phyloP scores from a whole-genome alignment of 2,113 vertebrate genomes.

The Daubentonia madagascariensis region DNA sequence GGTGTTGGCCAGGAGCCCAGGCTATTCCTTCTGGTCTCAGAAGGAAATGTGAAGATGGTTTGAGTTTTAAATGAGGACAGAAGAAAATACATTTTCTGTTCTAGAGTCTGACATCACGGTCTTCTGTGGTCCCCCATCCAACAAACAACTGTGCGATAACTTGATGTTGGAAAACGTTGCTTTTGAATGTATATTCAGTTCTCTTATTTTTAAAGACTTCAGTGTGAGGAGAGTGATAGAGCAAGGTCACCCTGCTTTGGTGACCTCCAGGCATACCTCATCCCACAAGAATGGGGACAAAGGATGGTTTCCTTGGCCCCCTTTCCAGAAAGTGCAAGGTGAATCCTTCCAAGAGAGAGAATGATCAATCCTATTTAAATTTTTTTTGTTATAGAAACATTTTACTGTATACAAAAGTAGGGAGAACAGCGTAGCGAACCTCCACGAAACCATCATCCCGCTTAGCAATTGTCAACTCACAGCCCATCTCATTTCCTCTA shows the following conservation, averaged over 20 bases:
- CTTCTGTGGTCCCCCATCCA: neutral
- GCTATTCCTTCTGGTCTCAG: neutral
- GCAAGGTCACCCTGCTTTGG: neutral
- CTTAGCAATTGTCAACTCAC: neutral
- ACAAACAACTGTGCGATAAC: neutral
- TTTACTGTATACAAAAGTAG: neutral
- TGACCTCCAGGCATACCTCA: neutral
- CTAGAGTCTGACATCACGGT: neutral
- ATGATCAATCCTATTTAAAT: too few relatives aligned
- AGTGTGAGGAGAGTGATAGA: too few relatives aligned
- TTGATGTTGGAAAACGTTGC: neutral
- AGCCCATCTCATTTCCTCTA: neutral
- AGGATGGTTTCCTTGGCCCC: neutral
- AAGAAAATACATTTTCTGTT: neutral
- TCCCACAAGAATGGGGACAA: neutral
- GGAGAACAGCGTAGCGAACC: neutral
- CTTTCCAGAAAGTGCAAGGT: neutral
- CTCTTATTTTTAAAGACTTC: neutral
- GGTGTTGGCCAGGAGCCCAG: slow-evolving; percentile 40
- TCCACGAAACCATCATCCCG: neutral
- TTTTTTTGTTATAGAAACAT: neutral
- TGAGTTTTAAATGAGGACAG: neutral
- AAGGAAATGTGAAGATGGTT: neutral
- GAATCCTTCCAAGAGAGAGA: neutral
- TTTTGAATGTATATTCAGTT: neutral